These are phyloP conservation scores for Xiphophorus maculatus DNA, from an alignment of 2,113 vertebrate genomes.

Conservation along the genomic window DNA sequence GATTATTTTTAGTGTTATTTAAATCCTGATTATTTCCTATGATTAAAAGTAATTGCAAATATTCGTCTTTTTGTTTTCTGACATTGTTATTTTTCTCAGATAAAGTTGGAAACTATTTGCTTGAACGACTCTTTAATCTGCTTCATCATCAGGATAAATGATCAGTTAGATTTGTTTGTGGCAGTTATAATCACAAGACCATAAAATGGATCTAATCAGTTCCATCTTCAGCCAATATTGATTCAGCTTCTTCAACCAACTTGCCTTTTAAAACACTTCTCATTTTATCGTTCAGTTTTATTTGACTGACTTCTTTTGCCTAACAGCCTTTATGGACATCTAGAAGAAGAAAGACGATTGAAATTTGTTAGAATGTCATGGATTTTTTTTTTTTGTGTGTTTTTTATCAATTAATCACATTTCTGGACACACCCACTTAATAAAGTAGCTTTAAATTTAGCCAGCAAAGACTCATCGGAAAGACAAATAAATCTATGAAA, in stretches of 20 bases:
- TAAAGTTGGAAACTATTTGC: neutral
- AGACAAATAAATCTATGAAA: neutral
- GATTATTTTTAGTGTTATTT: neutral
- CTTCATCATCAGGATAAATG: conserved; percentile 24
- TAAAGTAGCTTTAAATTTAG: neutral
- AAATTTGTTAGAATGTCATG: too few species aligned
- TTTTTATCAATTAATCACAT: neutral
- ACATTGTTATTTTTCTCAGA: neutral
- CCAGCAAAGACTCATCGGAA: neutral
- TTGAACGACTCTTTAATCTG: neutral
- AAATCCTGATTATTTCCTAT: neutral
- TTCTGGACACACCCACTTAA: neutral
- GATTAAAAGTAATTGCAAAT: neutral
- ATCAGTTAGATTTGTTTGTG: conserved; percentile 18
- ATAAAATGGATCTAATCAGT: conserved; percentile 1
- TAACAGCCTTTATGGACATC: conserved; percentile 8
- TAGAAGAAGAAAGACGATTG: too few species aligned
- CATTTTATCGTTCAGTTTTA: conserved; percentile 6
- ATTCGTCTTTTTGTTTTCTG: neutral
- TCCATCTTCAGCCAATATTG: neutral
- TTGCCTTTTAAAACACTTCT: conserved; percentile 41
- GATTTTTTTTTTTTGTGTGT: too few species aligned
- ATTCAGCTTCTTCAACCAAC: conserved; percentile 28
- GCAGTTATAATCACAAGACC: neutral
- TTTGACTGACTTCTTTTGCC: conserved; percentile 3